Evolutionary conservation across 2,797 vertebrate genomes (phyloP), one percentile per base, ranked within the genome.

Genomic region (Pipistrellus nathusii): DNA sequence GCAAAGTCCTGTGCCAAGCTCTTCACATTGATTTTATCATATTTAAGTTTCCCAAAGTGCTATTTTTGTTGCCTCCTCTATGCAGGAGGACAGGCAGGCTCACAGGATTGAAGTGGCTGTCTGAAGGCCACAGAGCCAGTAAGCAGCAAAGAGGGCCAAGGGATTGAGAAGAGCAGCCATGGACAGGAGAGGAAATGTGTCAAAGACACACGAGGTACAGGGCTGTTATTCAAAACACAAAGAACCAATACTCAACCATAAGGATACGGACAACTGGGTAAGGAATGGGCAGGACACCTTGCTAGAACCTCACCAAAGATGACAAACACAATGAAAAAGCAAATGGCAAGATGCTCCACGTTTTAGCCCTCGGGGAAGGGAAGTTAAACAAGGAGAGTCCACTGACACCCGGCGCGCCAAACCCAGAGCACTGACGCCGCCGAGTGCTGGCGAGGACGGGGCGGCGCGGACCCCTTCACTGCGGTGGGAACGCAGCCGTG

Each of bases 1-100:
- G 64, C 13, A 88, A 23, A 75, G 18, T 18, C 41, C 35, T 38
- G 35, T 18, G n/a, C 18, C 66, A 51, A 72, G 71, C n/a, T 81
- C 71, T 64, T 86, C 75, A 80, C 27, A 3, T 51, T 69, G n/a
- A 41, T 73, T 84, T 92, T n/a, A 77, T 27, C n/a, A 85, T 13
- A 30, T 25, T 87, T 92, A 64, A 66, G 80, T 89, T 64, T 93
- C 55, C 53, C 46, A 90, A 93, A 77, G 20, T 44, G 38, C 25
- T 69, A 25, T 38, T 83, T 80, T 62, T 72, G 55, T 78, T 17
- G 21, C 17, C 81, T 20, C 41, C 14, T 48, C 32, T 44, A 6
- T 18, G 8, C 32, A 83, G 41, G 4, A 73, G n/a, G 30, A 51
- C 76, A 57, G 14, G 11, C 38, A 73, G 62, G 9, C n/a, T 38